Base-by-base conservation (phyloP, 2,797 vertebrate genomes). In the Acrossocheilus wenchowensis region DNA sequence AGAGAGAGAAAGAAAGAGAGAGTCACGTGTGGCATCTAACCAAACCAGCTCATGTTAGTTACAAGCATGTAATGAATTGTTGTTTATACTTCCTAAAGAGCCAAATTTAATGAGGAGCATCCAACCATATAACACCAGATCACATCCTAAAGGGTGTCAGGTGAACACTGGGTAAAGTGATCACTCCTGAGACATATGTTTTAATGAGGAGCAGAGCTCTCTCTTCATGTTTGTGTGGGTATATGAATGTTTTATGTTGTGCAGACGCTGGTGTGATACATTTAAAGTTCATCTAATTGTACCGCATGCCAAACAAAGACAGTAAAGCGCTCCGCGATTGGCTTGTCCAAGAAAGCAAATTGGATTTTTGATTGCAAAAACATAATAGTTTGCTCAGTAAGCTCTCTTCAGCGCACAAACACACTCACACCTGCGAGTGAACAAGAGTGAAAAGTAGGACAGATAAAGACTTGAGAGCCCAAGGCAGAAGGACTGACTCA, bases 391-490 rank as follows among this genome's bases (percentile, higher is more conserved):
- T 75, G 66, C 83, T 79, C 12, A 0, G 48, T 45, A 71, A 45
- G 64, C 50, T 66, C 60, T 81, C 62, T 39, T 17, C 12, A 43
- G 9, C 48, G 62, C 54, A 78, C 73, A 78, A 72, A 84, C 64
- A 60, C 71, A 30, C 71, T 43, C 11, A n/a, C 48, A 84, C 79
- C 72, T 69, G 41, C 5, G 17, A 81, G 68, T 45, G 48, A 79
- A 69, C 43, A 39, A 82, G 69, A 84, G 69, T 82, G 66, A 87
- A 86, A 89, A 86, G 62, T 82, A 82, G 78, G 78, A 75, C 48
- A 78, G 39, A 34, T 3, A 81, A 64, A 89, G 71, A 78, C 36
- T 62, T 26, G 78, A 82, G 68, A 80, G 72, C 82, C 75, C 64
- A 50, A 87, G 68, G 78, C 82, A 82, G 48, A 36, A 83, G 52